A percentile compares a stretch with the other conserved stretches of the same genome.
Evolutionary conservation across 2,888 invertebrate genomes (phyloP).

Genomic region (Cybosia mesomella): DNA sequence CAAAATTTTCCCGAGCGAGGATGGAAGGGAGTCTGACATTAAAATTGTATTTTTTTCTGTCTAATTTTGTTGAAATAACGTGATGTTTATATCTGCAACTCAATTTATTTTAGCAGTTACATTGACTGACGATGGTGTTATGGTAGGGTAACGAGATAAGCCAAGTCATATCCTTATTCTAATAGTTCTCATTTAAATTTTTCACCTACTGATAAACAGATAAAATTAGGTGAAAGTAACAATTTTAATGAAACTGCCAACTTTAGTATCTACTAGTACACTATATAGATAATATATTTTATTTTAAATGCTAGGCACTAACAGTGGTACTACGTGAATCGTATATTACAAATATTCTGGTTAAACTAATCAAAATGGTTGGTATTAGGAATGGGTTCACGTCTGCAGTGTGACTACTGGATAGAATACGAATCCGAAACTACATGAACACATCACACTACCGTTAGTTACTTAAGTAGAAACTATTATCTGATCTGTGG

Average conservation of each 20-base stretch:
- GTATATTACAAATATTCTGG: not conserved
- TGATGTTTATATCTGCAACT: not conserved
- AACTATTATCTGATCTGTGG: too few relatives aligned
- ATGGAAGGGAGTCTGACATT: not conserved
- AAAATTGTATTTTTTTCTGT: not conserved
- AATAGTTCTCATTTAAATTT: not conserved
- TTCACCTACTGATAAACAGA: not conserved
- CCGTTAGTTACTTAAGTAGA: too few relatives aligned
- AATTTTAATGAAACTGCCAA: not conserved
- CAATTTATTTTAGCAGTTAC: constrained; percentile 8
- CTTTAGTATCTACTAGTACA: too few relatives aligned
- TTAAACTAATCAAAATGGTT: not conserved
- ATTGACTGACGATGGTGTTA: not conserved
- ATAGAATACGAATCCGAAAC: not conserved
- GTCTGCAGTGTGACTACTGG: not conserved
- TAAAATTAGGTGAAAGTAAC: not conserved
- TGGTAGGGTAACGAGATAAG: not conserved
- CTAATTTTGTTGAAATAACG: not conserved
- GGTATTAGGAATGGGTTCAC: not conserved
- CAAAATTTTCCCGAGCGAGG: not conserved
- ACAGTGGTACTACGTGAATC: not conserved
- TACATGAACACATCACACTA: not conserved
- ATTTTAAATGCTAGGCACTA: not conserved
- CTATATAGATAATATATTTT: too few relatives aligned
- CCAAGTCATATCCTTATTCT: not conserved